Evolutionary conservation across 1,140 invertebrate genomes (phyloP).

Genomic region (Oedothorax gibbosus): DNA sequence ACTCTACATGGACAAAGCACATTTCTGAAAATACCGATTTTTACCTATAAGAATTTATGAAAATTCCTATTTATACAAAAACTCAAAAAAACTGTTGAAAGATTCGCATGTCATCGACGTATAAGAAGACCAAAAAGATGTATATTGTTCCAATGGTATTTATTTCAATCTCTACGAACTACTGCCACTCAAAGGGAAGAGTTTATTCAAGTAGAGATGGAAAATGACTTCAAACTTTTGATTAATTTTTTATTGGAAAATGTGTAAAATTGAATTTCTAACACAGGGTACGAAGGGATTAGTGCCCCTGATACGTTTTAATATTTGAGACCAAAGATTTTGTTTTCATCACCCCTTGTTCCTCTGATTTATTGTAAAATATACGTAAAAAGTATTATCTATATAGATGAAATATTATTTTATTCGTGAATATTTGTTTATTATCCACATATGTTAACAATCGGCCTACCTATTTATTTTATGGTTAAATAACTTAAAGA

Average conservation of each 20-base stretch:
- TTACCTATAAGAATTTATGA: no score
- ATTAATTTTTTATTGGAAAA: constrained; percentile 37
- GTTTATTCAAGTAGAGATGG: constrained; percentile 4
- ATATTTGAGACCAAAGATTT: constrained; percentile 60
- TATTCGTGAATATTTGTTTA: constrained; percentile 55
- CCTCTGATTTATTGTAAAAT: constrained; percentile 40
- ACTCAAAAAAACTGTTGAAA: no score
- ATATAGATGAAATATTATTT: constrained; percentile 37
- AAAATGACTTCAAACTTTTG: constrained; percentile 41
- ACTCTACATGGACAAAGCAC: no score
- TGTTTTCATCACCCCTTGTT: constrained; percentile 49
- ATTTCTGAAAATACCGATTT: no score
- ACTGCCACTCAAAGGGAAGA: constrained; percentile 13
- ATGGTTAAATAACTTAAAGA: no score
- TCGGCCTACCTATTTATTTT: neutral
- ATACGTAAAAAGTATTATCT: constrained; percentile 38
- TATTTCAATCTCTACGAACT: constrained; percentile 44
- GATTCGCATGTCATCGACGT: neutral
- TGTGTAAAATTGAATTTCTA: constrained; percentile 37
- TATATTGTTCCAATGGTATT: constrained; percentile 10
- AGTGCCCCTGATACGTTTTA: constrained; percentile 34
- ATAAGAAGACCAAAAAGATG: neutral
- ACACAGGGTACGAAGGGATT: constrained; percentile 37
- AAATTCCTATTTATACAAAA: no score
- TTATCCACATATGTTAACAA: constrained; percentile 36